phyloP scores from a whole-genome alignment of 1,140 invertebrate genomes.

The Drosophila fuyamai region DNA sequence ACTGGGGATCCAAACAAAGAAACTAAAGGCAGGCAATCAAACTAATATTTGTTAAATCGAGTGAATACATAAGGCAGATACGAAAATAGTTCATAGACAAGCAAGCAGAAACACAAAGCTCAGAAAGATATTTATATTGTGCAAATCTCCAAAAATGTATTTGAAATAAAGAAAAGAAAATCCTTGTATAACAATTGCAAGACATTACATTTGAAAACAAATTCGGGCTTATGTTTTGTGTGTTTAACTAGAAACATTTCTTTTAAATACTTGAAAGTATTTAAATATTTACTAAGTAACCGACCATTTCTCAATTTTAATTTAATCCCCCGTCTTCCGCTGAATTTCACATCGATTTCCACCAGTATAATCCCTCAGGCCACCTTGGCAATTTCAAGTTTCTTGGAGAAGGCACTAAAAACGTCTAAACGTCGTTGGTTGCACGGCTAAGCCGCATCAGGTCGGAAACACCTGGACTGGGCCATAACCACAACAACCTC shows the following conservation, averaged over 20 bases:
- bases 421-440: constrained; percentile 58
- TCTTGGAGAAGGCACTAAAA: constrained; percentile 39
- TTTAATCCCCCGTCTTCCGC: background rate
- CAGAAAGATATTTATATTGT: too few species aligned
- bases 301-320: background rate
- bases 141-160: constrained; percentile 1
- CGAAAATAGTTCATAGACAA: background rate
- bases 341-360: constrained; percentile 21
- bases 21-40: constrained; percentile 1
- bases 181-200: too few species aligned
- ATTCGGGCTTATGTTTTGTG: background rate
- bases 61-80: constrained; percentile 6
- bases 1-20: constrained; percentile 15
- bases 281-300: background rate
- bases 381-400: constrained; percentile 24
- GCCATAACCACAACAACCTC: constrained; percentile 48
- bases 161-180: background rate
- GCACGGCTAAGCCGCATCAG: constrained; percentile 52
- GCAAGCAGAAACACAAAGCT: background rate
- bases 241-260: too few species aligned
- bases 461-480: constrained; percentile 40
- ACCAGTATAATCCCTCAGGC: constrained; percentile 16
- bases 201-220: background rate
- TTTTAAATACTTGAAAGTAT: background rate
- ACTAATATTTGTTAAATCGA: constrained; percentile 60